phyloP scores from a whole-genome alignment of 2,888 invertebrate species.

The Encarsia formosa region DNA sequence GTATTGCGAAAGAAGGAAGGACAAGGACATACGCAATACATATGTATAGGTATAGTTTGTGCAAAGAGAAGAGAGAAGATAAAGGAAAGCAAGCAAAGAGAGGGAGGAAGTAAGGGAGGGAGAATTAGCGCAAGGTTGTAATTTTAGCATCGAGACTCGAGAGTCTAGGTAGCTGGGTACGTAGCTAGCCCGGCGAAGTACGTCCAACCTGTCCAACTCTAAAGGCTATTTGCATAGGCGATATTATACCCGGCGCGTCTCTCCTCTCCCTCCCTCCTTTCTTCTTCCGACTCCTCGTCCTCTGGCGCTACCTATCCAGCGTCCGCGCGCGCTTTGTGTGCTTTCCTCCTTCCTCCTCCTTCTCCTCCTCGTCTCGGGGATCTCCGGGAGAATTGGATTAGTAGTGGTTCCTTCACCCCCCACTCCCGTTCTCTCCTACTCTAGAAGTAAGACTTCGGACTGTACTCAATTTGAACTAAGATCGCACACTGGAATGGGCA shows the following conservation, averaged over 20 bases:
- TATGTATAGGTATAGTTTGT: neutral
- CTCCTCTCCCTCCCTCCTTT: slow-evolving; percentile 14
- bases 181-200: slow-evolving; percentile 36
- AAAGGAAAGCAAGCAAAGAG: neutral
- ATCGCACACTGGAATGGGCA: slow-evolving; percentile 47
- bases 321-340: neutral
- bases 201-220: slow-evolving; percentile 50
- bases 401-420: slow-evolving; percentile 48
- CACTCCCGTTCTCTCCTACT: slow-evolving; percentile 15
- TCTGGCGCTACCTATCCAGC: slow-evolving; percentile 1
- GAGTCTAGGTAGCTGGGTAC: neutral
- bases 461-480: slow-evolving; percentile 51
- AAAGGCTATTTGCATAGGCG: slow-evolving; percentile 52
- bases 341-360: slow-evolving; percentile 27
- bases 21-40: too few relatives aligned
- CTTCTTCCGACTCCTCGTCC: neutral
- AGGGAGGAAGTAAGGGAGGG: slow-evolving; percentile 1
- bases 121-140: slow-evolving; percentile 26
- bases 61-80: neutral
- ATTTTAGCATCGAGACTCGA: slow-evolving; percentile 28
- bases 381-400: slow-evolving; percentile 51
- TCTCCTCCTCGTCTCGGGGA: slow-evolving; percentile 40
- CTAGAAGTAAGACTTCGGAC: slow-evolving; percentile 47
- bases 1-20: too few relatives aligned
- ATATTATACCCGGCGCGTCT: slow-evolving; percentile 44